Conservation (phyloP, 2,113 vertebrate genomes). For the Corydoras maculifer region DNA sequence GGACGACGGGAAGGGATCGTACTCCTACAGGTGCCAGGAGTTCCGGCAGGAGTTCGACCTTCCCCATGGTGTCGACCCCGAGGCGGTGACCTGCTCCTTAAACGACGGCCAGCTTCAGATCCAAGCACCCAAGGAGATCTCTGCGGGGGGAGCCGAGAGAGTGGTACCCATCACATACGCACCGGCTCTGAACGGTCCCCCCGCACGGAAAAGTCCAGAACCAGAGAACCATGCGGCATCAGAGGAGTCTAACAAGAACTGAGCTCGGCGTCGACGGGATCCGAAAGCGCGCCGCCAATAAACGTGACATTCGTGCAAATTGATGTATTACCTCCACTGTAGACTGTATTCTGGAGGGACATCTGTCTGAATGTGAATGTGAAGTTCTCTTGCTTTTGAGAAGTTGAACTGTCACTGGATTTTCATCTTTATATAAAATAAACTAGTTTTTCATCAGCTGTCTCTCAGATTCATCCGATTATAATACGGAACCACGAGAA, state of each 20-base stretch:
- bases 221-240: neutral
- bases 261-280: neutral
- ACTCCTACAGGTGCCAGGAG: conserved; percentile 61
- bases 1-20: conserved; percentile 61
- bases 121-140: conserved; percentile 50
- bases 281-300: too few species aligned
- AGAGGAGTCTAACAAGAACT: conserved; percentile 18
- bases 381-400: too few species aligned
- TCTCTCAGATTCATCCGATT: too few species aligned
- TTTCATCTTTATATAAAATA: too few species aligned
- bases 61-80: conserved; percentile 56
- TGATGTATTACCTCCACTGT: too few species aligned
- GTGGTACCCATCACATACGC: conserved; percentile 58
- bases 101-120: conserved; percentile 60
- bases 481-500: too few species aligned
- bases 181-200: conserved; percentile 32
- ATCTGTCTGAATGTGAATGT: too few species aligned
- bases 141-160: conserved; percentile 52
- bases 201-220: conserved; percentile 6
- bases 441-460: too few species aligned
- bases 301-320: too few species aligned
- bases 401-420: too few species aligned
- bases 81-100: conserved; percentile 62
- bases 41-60: conserved; percentile 69
- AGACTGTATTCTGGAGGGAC: too few species aligned